Evolutionary conservation across 1,140 invertebrate genomes (phyloP).

Genomic region (Battus philenor): DNA sequence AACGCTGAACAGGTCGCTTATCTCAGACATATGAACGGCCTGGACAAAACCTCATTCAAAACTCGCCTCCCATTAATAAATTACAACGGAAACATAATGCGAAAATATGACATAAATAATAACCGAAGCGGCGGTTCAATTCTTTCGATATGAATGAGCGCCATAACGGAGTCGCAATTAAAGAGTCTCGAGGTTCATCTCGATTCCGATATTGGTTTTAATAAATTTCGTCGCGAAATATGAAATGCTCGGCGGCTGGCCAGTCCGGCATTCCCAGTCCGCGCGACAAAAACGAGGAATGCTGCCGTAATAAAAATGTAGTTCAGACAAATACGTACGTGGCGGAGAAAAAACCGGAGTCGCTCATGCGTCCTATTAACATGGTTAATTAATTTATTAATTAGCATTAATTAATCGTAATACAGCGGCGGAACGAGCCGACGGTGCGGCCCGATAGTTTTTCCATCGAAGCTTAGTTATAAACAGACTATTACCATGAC

Average conservation of each 20-base stretch:
- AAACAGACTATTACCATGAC: constrained; percentile 36
- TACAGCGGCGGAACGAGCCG: constrained; percentile 36
- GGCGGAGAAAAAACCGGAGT: constrained; percentile 48
- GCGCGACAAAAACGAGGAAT: constrained; percentile 41
- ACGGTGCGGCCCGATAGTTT: constrained; percentile 43
- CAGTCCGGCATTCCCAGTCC: constrained; percentile 9
- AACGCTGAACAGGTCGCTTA: constrained; percentile 11
- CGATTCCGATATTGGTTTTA: no score
- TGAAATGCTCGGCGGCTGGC: constrained; percentile 21
- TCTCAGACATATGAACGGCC: constrained; percentile 10
- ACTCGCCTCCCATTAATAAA: constrained; percentile 27
- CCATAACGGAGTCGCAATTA: constrained; percentile 32
- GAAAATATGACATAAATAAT: constrained; percentile 50
- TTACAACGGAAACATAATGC: constrained; percentile 29
- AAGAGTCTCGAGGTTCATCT: not conserved
- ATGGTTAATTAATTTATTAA: constrained; percentile 71
- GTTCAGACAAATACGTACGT: constrained; percentile 41
- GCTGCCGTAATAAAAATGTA: constrained; percentile 46
- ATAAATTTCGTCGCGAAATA: constrained; percentile 30
- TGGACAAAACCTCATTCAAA: constrained; percentile 29
- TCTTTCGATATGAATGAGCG: constrained; percentile 38
- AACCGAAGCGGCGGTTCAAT: constrained; percentile 30
- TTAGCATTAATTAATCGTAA: constrained; percentile 67
- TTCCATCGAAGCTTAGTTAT: constrained; percentile 46
- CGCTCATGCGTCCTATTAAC: constrained; percentile 58